Conservation (phyloP, 2,113 vertebrate genomes). For the Silurus glanis region DNA sequence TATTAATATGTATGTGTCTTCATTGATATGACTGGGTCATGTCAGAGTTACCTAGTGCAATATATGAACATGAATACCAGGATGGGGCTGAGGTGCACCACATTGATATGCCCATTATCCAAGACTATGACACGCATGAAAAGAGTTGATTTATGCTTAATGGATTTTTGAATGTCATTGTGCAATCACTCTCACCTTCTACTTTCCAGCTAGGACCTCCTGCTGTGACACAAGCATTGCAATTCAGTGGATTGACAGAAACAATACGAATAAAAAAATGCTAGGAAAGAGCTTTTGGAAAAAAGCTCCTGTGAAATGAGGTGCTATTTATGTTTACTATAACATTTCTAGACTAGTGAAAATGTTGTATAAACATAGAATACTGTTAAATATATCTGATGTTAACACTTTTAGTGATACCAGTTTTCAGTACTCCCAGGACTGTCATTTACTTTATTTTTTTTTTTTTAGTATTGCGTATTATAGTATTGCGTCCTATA, state of each 20-base stretch:
- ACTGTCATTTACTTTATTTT: background rate
- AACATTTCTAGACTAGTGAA: background rate
- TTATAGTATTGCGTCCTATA: background rate
- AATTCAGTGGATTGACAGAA: conserved; percentile 58
- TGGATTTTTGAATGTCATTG: conserved; percentile 64
- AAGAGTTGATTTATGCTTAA: conserved; percentile 68
- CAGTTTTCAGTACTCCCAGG: background rate
- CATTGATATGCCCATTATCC: conserved; percentile 64
- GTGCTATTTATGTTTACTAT: background rate
- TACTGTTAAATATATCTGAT: background rate
- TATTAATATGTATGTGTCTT: conserved; percentile 57
- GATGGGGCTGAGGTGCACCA: conserved; percentile 71
- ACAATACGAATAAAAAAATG: conserved; percentile 45
- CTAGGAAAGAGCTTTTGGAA: conserved; percentile 50
- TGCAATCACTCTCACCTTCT: conserved; percentile 74
- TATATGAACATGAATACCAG: conserved; percentile 69
- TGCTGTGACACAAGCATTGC: conserved; percentile 77
- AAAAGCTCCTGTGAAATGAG: conserved; percentile 4
- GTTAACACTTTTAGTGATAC: background rate
- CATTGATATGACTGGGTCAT: conserved; percentile 46
- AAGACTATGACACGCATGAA: conserved; percentile 71
- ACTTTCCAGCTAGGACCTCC: conserved; percentile 81
- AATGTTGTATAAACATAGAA: background rate
- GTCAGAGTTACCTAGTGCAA: conserved; percentile 44
- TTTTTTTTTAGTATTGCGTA: background rate